Evolutionary conservation across 2,113 vertebrate genomes (phyloP).

Genomic region (Campylomormyrus tamandua): DNA sequence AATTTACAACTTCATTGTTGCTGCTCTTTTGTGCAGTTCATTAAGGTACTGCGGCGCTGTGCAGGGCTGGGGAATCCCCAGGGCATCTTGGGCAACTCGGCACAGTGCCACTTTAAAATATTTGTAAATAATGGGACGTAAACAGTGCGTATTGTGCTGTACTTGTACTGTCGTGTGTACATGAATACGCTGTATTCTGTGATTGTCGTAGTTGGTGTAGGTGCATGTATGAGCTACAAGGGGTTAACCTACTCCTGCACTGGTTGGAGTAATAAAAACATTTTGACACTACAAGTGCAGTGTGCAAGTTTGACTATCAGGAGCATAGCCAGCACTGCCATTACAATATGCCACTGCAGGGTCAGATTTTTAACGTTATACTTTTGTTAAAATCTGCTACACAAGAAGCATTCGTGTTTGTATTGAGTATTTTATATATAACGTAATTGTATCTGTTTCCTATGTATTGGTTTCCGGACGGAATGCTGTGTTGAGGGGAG

Average conservation of each 20-base stretch:
- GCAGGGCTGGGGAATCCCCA: neutral
- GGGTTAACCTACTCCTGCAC: neutral
- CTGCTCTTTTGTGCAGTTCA: neutral
- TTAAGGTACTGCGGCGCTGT: neutral
- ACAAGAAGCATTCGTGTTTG: neutral
- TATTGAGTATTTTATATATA: no score
- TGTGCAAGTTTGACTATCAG: neutral
- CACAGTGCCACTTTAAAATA: neutral
- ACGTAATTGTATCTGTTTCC: neutral
- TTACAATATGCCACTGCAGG: neutral
- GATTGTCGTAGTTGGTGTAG: neutral
- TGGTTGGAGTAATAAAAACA: neutral
- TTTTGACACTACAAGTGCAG: neutral
- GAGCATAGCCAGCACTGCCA: neutral
- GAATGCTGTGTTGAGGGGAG: neutral
- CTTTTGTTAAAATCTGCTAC: neutral
- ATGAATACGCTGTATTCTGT: neutral
- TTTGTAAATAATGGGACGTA: neutral
- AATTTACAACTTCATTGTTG: neutral
- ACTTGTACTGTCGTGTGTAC: neutral
- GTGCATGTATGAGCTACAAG: neutral
- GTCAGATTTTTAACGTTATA: neutral
- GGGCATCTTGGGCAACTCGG: neutral
- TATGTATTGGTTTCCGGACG: neutral
- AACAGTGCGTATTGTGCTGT: neutral